A percentile compares a stretch with the other conserved stretches of the same genome.
Evolutionary conservation across 2,797 vertebrate genomes (phyloP).

Genomic region (Phoxinus dragarum): DNA sequence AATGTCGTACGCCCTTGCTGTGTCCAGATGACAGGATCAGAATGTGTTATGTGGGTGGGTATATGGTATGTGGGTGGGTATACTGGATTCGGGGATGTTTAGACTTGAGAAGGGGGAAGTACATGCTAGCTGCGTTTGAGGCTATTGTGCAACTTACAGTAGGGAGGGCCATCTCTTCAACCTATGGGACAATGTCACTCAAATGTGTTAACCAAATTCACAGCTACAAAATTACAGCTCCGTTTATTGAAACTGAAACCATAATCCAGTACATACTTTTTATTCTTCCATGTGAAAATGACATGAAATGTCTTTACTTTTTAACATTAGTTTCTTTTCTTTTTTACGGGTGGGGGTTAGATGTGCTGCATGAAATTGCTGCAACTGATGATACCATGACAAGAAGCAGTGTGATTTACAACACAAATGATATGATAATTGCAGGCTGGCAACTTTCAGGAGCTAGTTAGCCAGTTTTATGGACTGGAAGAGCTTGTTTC

Average conservation of each 20-base stretch:
- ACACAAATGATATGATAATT: conserved; percentile 76
- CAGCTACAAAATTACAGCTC: neutral
- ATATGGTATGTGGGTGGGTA: conserved; percentile 48
- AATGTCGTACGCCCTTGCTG: conserved; percentile 37
- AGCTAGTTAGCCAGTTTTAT: conserved; percentile 72
- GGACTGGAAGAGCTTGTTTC: conserved; percentile 79
- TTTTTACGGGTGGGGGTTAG: conserved; percentile 58
- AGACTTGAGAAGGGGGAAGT: conserved; percentile 59
- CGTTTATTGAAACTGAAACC: neutral
- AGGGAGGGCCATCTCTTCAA: conserved; percentile 19
- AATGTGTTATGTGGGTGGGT: conserved; percentile 48
- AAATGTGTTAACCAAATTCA: conserved; percentile 1
- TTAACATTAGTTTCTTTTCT: conserved; percentile 12
- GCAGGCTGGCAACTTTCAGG: conserved; percentile 65
- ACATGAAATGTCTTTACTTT: neutral
- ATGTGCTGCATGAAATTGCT: conserved; percentile 64
- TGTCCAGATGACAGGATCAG: conserved; percentile 49
- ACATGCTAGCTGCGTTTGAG: conserved; percentile 38
- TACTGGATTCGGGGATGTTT: conserved; percentile 48
- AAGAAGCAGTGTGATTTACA: conserved; percentile 74
- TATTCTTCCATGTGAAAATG: neutral
- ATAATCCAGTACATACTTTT: neutral
- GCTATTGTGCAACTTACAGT: conserved; percentile 30
- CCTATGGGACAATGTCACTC: conserved; percentile 21
- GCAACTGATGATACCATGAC: conserved; percentile 68